These are phyloP conservation scores for Brachionichthys hirsutus DNA, from an alignment of 2,113 vertebrate species.

Conservation along the genomic window DNA sequence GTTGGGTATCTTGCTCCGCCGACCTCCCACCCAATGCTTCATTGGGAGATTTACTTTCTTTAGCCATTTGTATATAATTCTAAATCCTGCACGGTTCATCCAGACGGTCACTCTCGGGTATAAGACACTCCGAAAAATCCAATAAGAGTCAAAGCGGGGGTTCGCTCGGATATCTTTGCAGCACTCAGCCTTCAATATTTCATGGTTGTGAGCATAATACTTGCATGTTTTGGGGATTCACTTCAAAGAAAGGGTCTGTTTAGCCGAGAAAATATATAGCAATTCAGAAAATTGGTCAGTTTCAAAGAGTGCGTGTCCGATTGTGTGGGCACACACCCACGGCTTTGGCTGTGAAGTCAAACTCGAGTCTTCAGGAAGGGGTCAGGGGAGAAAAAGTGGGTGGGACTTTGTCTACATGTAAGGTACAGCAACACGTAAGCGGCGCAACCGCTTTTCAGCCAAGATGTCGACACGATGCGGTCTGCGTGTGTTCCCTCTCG, in stretches of 20 bases:
- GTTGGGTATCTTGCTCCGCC: constrained; percentile 25
- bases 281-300: constrained; percentile 41
- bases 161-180: constrained; percentile 41
- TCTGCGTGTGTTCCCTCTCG: constrained; percentile 68
- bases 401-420: no score
- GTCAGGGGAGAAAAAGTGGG: no score
- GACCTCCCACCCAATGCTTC: constrained; percentile 44
- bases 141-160: constrained; percentile 35
- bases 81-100: constrained; percentile 48
- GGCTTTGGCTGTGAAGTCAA: constrained; percentile 19
- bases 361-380: constrained; percentile 1
- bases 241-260: constrained; percentile 61
- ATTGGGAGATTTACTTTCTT: constrained; percentile 49
- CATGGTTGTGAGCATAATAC: constrained; percentile 59
- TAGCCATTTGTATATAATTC: constrained; percentile 47
- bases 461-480: constrained; percentile 50
- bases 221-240: constrained; percentile 58
- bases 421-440: constrained; percentile 32
- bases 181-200: constrained; percentile 59
- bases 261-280: constrained; percentile 60
- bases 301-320: constrained; percentile 38
- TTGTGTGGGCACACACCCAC: no score
- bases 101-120: constrained; percentile 50
- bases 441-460: constrained; percentile 28
- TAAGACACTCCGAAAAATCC: constrained; percentile 20